These are phyloP conservation scores for Lepilemur septentrionalis DNA, from an alignment of 2,797 vertebrate genomes.

Conservation along the genomic window DNA sequence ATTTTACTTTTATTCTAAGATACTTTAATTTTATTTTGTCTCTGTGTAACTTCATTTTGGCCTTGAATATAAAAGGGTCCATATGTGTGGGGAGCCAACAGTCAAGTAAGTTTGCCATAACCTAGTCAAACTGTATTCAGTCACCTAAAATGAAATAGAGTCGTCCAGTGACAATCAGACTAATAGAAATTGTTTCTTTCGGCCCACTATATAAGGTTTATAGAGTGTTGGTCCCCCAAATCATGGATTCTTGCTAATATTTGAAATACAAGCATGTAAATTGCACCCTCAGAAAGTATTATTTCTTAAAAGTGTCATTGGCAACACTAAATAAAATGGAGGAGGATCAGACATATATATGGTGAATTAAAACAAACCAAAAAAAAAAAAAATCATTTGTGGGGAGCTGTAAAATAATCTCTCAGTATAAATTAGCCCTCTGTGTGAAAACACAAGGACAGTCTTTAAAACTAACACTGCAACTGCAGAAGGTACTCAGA, in stretches of 20 bases:
- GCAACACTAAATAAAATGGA: background rate
- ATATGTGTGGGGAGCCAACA: background rate
- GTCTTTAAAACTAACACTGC: background rate
- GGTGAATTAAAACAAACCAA: background rate
- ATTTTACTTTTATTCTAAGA: conserved; percentile 11
- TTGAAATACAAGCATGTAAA: background rate
- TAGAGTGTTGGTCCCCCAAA: background rate
- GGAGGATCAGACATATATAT: background rate
- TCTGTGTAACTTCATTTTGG: background rate
- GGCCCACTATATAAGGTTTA: background rate
- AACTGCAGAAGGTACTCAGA: background rate
- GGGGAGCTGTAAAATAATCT: background rate
- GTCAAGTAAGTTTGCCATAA: background rate
- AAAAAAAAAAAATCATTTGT: background rate
- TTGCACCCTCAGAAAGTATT: background rate
- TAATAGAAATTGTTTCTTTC: background rate
- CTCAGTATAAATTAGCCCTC: background rate
- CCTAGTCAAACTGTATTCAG: background rate
- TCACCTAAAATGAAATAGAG: background rate
- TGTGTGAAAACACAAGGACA: background rate
- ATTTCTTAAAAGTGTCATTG: background rate
- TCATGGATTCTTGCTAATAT: background rate
- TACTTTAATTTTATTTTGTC: background rate
- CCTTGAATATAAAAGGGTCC: background rate
- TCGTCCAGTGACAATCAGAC: background rate